Base-by-base conservation (phyloP, 2,888 invertebrate species). In the Harpagoxenus sublaevis region DNA sequence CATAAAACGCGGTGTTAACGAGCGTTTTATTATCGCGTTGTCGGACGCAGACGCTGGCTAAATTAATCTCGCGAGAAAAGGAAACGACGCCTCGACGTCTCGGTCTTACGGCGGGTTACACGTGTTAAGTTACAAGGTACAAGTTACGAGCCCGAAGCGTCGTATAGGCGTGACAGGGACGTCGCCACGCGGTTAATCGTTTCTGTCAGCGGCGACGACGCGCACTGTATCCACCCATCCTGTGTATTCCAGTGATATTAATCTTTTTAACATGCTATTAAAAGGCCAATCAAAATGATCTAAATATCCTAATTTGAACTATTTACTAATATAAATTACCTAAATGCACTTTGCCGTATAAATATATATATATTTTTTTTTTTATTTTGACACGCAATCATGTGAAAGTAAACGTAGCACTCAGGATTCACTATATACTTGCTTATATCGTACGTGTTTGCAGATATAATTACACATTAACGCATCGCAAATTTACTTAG, bases 171-270 rank as follows among this genome's bases (percentile, higher is more conserved):
- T 93, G 92, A 92, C 92, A 89, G 89, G 53, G 63, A 89, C 91
- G 92, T 92, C 93, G 91, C 87, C 88, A 87, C 70, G 85, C 70
- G 85, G 81, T 92, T 93, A 93, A 93, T 93, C 93, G 92, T 90
- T 88, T 89, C 92, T 92, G 93, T 93, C 93, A 92, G 86, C 88
- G 83, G 81, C 83, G 55, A 68, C 73, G 74, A 89, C 84, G 86
- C 78, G 84, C 74, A 84, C 84, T 68, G 84, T 83, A 66, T 83
- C 79, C 45, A 53, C 63, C 68, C 31, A 55, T 39, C n/a, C 53
- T 42, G 8, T 28, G 28, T 42, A 55, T 66, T 65, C 2, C 12
- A 28, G 28, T 12, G 8, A 68, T 39, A 65, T 66, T 68, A 51
- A 28, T 73, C 39, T 53, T 53, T 48, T 66, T 42, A 77, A 23